Evolutionary conservation across 1,140 invertebrate species (phyloP).

Genomic region (Latrodectus geometricus): DNA sequence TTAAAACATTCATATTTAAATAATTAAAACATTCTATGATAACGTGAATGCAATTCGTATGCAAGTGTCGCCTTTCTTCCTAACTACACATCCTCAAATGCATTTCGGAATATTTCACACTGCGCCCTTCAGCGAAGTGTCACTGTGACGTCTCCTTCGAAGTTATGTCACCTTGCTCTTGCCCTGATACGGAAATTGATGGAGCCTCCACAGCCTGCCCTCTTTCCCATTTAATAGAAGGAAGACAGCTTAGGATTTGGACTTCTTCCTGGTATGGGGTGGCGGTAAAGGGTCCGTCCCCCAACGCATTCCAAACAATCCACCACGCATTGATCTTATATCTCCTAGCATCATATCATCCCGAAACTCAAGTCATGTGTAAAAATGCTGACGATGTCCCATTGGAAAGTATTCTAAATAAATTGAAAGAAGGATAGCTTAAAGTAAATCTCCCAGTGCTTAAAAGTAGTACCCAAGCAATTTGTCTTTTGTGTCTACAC

Average conservation of each 20-base stretch:
- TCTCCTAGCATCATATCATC: constrained; percentile 3
- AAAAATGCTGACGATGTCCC: constrained; percentile 39
- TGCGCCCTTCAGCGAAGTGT: neutral
- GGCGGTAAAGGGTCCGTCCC: neutral
- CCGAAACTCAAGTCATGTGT: constrained; percentile 17
- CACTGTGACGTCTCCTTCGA: neutral
- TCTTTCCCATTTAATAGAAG: constrained; percentile 34
- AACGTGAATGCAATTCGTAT: too few species aligned
- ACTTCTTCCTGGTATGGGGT: neutral
- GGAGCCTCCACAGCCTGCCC: constrained; percentile 15
- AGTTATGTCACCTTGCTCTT: constrained; percentile 9
- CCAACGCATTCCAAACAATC: constrained; percentile 43
- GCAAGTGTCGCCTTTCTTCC: too few species aligned
- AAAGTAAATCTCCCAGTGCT: too few species aligned
- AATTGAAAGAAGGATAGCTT: too few species aligned
- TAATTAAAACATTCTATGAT: too few species aligned
- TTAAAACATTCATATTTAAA: too few species aligned
- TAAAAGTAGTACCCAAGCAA: too few species aligned
- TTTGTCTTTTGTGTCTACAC: too few species aligned
- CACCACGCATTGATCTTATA: constrained; percentile 31
- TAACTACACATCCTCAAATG: neutral
- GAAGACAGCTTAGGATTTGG: constrained; percentile 11
- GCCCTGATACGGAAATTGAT: constrained; percentile 36
- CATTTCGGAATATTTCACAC: neutral
- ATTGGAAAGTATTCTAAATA: too few species aligned